These are phyloP conservation scores for Meandrusa payeni DNA, from an alignment of 2,888 invertebrate genomes.

Conservation along the genomic window DNA sequence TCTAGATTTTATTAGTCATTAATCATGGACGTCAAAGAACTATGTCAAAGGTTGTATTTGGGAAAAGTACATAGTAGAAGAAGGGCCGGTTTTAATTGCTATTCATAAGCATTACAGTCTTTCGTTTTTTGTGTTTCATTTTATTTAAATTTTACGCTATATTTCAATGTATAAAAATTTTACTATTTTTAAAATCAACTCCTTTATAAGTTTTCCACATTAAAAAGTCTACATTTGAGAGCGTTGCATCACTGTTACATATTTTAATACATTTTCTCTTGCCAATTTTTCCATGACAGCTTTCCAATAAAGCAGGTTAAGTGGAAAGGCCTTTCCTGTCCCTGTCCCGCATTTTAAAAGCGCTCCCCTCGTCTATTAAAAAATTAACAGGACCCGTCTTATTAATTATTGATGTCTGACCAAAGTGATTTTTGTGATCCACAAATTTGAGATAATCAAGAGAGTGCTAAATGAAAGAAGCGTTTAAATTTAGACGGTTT, in stretches of 20 bases:
- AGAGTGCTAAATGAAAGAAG: background rate
- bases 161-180: no score
- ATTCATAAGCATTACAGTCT: no score
- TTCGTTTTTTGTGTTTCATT: no score
- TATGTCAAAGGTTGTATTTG: no score
- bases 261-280: conserved; percentile 13
- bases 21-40: no score
- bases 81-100: no score
- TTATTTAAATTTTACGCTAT: no score
- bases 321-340: conserved; percentile 11
- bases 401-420: conserved; percentile 22
- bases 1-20: no score
- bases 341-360: conserved; percentile 11
- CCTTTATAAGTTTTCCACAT: no score
- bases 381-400: conserved; percentile 25
- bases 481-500: background rate
- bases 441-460: conserved; percentile 8
- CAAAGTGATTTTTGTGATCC: conserved; percentile 19
- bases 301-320: conserved; percentile 24
- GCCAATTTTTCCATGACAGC: conserved; percentile 19
- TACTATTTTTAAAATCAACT: no score
- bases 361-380: conserved; percentile 23
- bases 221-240: no score
- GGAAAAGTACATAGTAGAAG: no score
- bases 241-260: background rate